Conservation (phyloP, 2,888 invertebrate genomes). For the Steinernema scapterisci region DNA sequence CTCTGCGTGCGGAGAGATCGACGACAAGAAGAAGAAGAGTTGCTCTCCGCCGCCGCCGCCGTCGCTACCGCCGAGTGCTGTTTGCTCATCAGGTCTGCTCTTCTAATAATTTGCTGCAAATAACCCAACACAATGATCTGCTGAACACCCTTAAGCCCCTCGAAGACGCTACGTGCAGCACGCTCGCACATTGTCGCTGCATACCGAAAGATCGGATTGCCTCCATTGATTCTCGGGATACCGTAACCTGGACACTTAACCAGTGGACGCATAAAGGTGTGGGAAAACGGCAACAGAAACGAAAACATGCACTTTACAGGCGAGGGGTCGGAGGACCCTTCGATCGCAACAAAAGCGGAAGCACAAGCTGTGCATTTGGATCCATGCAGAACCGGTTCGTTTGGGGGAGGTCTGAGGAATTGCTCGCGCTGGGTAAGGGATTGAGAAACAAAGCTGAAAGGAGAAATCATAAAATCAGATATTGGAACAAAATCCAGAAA, state of each 20-base stretch:
- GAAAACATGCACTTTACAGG: background rate
- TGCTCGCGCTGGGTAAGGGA: too few species aligned
- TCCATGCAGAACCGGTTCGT: too few species aligned
- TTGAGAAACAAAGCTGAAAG: too few species aligned
- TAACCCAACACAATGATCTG: constrained; percentile 1
- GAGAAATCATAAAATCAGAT: too few species aligned
- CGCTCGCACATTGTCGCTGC: background rate
- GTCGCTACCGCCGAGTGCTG: constrained; percentile 6
- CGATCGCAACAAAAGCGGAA: background rate
- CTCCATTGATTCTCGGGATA: too few species aligned
- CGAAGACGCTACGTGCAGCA: background rate
- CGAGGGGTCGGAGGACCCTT: too few species aligned
- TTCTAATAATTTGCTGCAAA: constrained; percentile 27
- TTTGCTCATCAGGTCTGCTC: constrained; percentile 23
- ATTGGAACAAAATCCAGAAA: too few species aligned
- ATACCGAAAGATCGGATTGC: too few species aligned
- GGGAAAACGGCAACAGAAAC: background rate
- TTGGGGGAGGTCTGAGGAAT: too few species aligned
- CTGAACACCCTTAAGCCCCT: background rate
- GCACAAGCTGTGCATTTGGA: too few species aligned
- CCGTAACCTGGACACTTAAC: too few species aligned
- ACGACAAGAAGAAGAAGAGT: background rate
- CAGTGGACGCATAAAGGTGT: too few species aligned
- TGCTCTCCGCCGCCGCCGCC: background rate
- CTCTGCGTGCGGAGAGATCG: constrained; percentile 3